A percentile compares a stretch with the other conserved stretches of the same genome.
Conservation (phyloP, 2,113 vertebrate genomes). For the Ammospiza caudacuta region DNA sequence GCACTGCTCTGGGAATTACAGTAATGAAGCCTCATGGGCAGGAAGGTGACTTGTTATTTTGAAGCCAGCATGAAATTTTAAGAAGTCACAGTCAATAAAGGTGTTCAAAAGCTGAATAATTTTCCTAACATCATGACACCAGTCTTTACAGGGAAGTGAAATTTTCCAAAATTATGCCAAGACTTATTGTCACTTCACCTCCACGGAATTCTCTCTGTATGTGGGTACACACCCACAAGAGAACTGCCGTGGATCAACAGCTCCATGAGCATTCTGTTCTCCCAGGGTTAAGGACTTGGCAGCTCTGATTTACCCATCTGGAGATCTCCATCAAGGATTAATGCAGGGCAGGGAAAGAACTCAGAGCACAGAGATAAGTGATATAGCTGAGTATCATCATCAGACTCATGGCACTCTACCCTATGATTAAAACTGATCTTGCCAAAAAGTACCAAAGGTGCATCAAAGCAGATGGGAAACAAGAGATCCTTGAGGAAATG, state of each 20-base stretch:
- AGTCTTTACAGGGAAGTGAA: background rate
- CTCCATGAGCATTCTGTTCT: background rate
- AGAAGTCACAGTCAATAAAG: background rate
- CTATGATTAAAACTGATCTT: constrained; percentile 21
- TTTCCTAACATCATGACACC: background rate
- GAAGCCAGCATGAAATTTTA: background rate
- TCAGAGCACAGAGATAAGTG: background rate
- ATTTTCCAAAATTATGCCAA: background rate
- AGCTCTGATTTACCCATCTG: constrained; percentile 5
- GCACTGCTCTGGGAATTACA: constrained; percentile 30
- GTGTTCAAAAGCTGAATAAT: background rate
- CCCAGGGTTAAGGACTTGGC: background rate
- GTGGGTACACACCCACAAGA: background rate
- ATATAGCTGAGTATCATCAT: constrained; percentile 15
- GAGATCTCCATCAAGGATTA: background rate
- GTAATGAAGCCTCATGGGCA: constrained; percentile 60
- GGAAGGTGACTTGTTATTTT: background rate
- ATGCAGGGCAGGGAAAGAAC: background rate
- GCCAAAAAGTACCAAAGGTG: constrained; percentile 38
- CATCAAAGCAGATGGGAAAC: constrained; percentile 19
- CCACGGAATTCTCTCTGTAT: background rate
- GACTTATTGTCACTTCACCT: background rate
- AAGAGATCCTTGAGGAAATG: constrained; percentile 50
- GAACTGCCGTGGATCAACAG: background rate
- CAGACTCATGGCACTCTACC: constrained; percentile 3